Base-by-base conservation (phyloP, 2,888 invertebrate genomes). In the Ectemnius continuus region DNA sequence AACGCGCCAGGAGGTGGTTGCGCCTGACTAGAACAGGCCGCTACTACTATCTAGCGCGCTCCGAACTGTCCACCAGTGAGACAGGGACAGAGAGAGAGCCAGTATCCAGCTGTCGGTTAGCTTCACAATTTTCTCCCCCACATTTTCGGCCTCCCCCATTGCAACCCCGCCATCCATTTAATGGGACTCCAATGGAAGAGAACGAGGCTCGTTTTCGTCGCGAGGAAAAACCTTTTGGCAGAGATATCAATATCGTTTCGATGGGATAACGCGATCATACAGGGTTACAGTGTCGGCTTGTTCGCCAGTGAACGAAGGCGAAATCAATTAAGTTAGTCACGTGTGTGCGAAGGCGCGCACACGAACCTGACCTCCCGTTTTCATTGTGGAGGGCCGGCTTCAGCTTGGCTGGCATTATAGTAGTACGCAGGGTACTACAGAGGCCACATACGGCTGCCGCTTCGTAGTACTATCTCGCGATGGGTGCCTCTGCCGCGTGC, bases 271-370 rank as follows among this genome's bases (percentile, higher is more conserved):
- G 81, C 66, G 79, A 75, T 80, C 75, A 72, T 68, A 71, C 67
- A 70, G 74, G 65, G 8, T 36, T 36, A 36, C 36, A 36, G 36
- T 36, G 56, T 16, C n/a, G 52, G 52, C 14, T 16, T 5, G 52
- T 52, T 52, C 14, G 14, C 52, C 8, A 77, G 70, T 77, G 76
- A 81, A 78, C 82, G 78, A 85, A 85, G 85, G 84, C 82, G 78
- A 89, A 89, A 88, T 89, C 88, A 89, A 89, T 89, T 89, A 89
- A 88, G 84, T 86, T 76, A 75, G 76, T 70, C 79, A 75, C 79
- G 77, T 79, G 76, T 70, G 71, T 72, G 58, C 18, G 36, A 36
- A 36, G 16, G 52, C n/a, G 69, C 79, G 69, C 79, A 70, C 74
- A 75, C 76, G 79, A 75, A 72, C 69, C 67, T 73, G 73, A 71